A percentile compares a stretch with the other conserved stretches of the same genome.
Evolutionary conservation across 2,113 vertebrate species (phyloP).

Genomic region (Hippotragus niger): DNA sequence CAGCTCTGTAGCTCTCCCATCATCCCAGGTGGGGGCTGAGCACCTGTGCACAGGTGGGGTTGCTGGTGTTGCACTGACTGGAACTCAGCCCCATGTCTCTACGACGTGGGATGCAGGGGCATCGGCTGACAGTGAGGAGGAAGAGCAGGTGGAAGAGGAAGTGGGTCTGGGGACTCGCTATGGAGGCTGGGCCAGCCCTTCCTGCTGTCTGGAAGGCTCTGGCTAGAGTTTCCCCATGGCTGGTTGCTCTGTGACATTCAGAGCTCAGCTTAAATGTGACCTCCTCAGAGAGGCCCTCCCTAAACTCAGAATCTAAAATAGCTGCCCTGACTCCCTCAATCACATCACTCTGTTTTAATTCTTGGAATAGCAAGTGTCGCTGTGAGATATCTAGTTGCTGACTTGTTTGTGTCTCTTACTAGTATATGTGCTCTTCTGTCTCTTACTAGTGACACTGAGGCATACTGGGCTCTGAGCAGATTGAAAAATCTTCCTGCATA

Average conservation of each 20-base stretch:
- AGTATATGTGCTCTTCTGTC: background rate
- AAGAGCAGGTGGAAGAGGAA: background rate
- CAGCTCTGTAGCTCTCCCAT: background rate
- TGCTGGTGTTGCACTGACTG: background rate
- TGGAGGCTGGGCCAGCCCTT: background rate
- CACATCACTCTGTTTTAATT: background rate
- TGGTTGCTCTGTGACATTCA: background rate
- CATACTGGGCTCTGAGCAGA: background rate
- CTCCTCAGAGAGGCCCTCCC: background rate
- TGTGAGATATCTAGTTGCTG: background rate
- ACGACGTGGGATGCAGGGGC: background rate
- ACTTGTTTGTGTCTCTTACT: background rate
- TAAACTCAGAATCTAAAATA: background rate
- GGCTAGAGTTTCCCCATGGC: background rate
- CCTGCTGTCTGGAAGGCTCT: background rate
- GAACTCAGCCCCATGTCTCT: background rate
- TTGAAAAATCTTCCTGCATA: background rate
- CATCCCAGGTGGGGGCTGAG: background rate
- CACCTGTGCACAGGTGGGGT: background rate
- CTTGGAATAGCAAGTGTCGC: background rate
- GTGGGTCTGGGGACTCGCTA: no score
- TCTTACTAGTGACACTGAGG: background rate
- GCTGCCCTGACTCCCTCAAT: background rate
- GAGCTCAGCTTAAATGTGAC: background rate
- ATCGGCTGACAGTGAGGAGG: background rate